phyloP scores from a whole-genome alignment of 23 tunicate species.

The Phallusia fumigata region DNA sequence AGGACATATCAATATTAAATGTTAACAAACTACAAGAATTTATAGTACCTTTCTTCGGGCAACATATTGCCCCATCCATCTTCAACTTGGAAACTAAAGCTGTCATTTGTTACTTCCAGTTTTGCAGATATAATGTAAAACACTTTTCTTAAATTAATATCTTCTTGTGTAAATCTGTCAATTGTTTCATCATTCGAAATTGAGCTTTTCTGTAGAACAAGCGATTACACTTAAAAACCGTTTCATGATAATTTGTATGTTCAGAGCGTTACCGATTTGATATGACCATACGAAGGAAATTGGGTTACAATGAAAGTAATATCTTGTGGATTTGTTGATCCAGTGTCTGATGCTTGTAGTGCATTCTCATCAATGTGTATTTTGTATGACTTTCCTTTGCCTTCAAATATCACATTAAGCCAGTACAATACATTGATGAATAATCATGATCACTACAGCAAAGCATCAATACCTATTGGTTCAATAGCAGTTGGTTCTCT shows the following conservation, averaged over 20 bases:
- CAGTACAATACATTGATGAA: neutral
- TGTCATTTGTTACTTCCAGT: slow-evolving; percentile 72
- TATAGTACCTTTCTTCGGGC: slow-evolving; percentile 39
- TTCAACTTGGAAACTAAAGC: slow-evolving; percentile 71
- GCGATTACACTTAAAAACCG: neutral
- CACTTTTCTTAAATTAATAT: slow-evolving; percentile 55
- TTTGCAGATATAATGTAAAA: slow-evolving; percentile 47
- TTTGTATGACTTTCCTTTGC: slow-evolving; percentile 18
- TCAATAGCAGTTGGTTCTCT: slow-evolving; percentile 39
- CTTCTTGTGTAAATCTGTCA: slow-evolving; percentile 49
- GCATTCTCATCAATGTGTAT: slow-evolving; percentile 42
- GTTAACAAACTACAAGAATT: neutral
- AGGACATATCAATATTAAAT: neutral
- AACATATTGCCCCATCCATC: slow-evolving; percentile 81
- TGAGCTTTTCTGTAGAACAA: neutral
- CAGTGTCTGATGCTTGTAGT: slow-evolving; percentile 33
- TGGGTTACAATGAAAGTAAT: slow-evolving; percentile 50
- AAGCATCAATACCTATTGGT: slow-evolving; percentile 30
- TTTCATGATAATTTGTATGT: neutral
- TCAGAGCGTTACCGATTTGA: slow-evolving; percentile 29
- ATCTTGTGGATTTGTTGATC: slow-evolving; percentile 24
- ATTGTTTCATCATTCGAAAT: neutral
- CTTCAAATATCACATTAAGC: neutral
- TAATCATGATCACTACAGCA: neutral
- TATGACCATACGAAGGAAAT: slow-evolving; percentile 55